phyloP scores from a whole-genome alignment of 2,888 invertebrate species.

The Xanthorhoe designata region DNA sequence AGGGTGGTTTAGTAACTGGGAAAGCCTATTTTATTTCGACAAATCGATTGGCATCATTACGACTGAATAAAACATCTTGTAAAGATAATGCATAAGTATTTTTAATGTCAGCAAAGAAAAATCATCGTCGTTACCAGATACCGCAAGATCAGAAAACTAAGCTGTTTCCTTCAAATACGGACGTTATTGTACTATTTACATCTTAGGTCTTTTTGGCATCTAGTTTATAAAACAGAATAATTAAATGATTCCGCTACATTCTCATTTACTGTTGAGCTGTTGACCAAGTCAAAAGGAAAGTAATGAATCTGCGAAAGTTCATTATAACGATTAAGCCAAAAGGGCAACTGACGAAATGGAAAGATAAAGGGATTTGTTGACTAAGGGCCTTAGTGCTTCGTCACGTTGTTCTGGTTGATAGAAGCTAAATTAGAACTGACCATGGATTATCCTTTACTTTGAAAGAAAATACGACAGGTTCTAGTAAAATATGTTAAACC shows the following conservation, averaged over 20 bases:
- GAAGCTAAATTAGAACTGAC: slow-evolving; percentile 10
- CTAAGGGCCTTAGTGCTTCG: slow-evolving; percentile 31
- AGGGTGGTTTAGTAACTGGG: too few species aligned
- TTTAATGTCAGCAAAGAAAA: too few species aligned
- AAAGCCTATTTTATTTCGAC: too few species aligned
- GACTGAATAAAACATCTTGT: too few species aligned
- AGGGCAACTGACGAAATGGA: slow-evolving; percentile 57
- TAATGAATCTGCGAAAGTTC: slow-evolving; percentile 65
- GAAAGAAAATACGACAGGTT: too few species aligned
- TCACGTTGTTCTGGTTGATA: slow-evolving; percentile 32
- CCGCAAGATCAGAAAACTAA: too few species aligned
- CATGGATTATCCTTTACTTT: slow-evolving; percentile 7
- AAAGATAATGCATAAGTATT: too few species aligned
- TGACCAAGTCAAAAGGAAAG: slow-evolving; percentile 49
- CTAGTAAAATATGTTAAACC: neutral
- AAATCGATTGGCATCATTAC: too few species aligned
- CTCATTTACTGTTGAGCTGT: neutral
- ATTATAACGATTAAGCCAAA: slow-evolving; percentile 60
- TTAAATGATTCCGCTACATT: neutral
- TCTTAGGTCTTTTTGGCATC: too few species aligned
- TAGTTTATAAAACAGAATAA: neutral
- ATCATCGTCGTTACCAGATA: too few species aligned
- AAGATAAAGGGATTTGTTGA: slow-evolving; percentile 59
- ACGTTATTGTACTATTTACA: too few species aligned
- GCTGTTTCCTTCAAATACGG: too few species aligned